Evolutionary conservation across 2,888 invertebrate genomes (phyloP).

Genomic region (Drosophila falleni): DNA sequence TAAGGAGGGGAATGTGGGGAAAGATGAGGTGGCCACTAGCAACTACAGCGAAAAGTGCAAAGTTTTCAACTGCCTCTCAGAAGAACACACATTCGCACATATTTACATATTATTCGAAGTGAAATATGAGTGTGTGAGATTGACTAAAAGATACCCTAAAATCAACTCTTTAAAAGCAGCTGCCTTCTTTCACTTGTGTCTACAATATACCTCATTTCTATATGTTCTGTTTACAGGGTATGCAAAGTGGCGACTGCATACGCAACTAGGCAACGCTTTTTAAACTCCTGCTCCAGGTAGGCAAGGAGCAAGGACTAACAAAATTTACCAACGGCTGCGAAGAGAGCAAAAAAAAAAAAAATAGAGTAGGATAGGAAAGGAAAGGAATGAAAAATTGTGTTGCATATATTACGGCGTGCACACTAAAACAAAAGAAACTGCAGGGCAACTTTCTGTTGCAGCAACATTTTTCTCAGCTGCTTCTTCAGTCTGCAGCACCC

Average conservation of each 20-base stretch:
- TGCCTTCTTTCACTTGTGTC: not conserved
- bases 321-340: conserved; percentile 62
- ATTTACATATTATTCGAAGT: conserved; percentile 22
- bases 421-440: conserved; percentile 81
- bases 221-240: conserved; percentile 15
- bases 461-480: conserved; percentile 65
- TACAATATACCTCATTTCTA: not conserved
- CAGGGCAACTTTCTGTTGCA: conserved; percentile 65
- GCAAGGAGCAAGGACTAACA: conserved; percentile 62
- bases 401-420: conserved; percentile 81
- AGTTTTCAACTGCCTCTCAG: conserved; percentile 70
- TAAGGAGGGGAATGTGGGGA: conserved; percentile 6
- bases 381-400: conserved; percentile 51
- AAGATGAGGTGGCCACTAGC: conserved; percentile 26
- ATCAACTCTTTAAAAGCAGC: not conserved
- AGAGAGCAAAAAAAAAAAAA: conserved; percentile 63
- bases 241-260: conserved; percentile 68
- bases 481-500: conserved; percentile 54
- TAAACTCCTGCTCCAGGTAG: conserved; percentile 32
- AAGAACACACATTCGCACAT: conserved; percentile 36
- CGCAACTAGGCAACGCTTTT: conserved; percentile 57
- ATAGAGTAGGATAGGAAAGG: conserved; percentile 3
- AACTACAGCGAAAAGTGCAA: conserved; percentile 64
- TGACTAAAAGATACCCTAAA: conserved; percentile 7
- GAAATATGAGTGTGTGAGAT: conserved; percentile 26